Percentiles rank a stretch among this genome's conserved stretches.
These are phyloP conservation scores for Orchesella cincta DNA, from an alignment of 1,140 invertebrate genomes.

Conservation along the genomic window DNA sequence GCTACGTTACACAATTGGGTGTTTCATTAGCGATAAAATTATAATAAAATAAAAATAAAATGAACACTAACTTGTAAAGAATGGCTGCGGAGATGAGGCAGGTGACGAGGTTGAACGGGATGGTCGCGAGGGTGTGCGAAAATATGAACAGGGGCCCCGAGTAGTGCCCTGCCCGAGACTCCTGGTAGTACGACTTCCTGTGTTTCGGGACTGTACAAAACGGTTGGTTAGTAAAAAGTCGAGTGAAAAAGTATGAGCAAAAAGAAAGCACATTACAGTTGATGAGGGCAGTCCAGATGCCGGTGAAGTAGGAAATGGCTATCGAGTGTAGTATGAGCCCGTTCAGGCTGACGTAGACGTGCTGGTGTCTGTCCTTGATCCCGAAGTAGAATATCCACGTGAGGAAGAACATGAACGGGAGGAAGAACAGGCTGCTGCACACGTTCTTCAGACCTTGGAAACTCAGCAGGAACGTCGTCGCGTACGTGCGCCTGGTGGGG, in stretches of 20 bases:
- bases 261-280: constrained; percentile 43
- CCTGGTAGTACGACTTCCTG: constrained; percentile 86
- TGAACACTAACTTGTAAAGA: constrained; percentile 68
- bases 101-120: constrained; percentile 77
- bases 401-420: constrained; percentile 76
- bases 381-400: constrained; percentile 80
- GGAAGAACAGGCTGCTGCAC: constrained; percentile 68
- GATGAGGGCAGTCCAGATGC: constrained; percentile 75
- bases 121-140: constrained; percentile 73
- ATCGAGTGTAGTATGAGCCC: constrained; percentile 81
- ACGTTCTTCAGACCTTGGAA: constrained; percentile 72
- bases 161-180: constrained; percentile 82
- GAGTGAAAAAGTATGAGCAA: not conserved
- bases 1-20: not conserved
- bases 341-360: constrained; percentile 72
- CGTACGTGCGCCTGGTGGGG: constrained; percentile 66
- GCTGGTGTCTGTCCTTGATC: constrained; percentile 59
- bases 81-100: constrained; percentile 68
- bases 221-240: not conserved
- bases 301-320: constrained; percentile 73
- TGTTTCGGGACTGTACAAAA: constrained; percentile 70
- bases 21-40: not conserved
- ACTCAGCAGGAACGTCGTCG: constrained; percentile 75
- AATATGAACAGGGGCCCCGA: constrained; percentile 79
- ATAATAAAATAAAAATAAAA: constrained; percentile 18